phyloP scores from a whole-genome alignment of 2,797 vertebrate genomes.

The Rhinoraja longicauda region DNA sequence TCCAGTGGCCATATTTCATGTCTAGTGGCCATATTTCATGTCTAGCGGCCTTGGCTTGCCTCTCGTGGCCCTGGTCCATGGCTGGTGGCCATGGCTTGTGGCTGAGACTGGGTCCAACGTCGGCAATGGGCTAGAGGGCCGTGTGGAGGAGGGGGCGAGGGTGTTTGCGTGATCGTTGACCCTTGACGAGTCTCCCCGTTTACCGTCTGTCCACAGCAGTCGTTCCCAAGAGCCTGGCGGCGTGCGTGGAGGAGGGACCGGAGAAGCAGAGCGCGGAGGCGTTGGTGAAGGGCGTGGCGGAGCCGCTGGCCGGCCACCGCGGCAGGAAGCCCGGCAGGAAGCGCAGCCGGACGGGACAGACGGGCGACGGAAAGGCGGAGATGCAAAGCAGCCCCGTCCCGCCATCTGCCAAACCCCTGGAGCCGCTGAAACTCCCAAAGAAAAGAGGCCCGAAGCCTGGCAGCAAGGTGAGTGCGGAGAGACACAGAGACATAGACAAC shows the following conservation, averaged over 20 bases:
- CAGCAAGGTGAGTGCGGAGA: slow-evolving; percentile 92
- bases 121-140: too few relatives aligned
- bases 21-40: too few relatives aligned
- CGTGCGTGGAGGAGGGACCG: slow-evolving; percentile 70
- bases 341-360: slow-evolving; percentile 60
- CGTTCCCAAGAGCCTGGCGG: slow-evolving; percentile 79
- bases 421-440: slow-evolving; percentile 90
- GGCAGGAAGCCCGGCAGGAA: slow-evolving; percentile 85
- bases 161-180: slow-evolving; percentile 35
- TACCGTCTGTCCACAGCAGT: slow-evolving; percentile 61
- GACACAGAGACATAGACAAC: too few relatives aligned
- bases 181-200: slow-evolving; percentile 46
- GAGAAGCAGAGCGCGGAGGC: slow-evolving; percentile 75
- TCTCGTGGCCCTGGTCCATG: too few relatives aligned
- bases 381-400: slow-evolving; percentile 65
- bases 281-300: slow-evolving; percentile 61
- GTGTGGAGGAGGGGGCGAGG: too few relatives aligned
- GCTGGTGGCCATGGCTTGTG: too few relatives aligned
- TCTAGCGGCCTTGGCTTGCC: too few relatives aligned
- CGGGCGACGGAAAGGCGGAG: slow-evolving; percentile 67
- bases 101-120: too few relatives aligned
- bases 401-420: slow-evolving; percentile 66
- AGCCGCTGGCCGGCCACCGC: slow-evolving; percentile 75
- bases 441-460: slow-evolving; percentile 97
- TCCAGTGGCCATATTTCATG: too few relatives aligned